A percentile compares a stretch with the other conserved stretches of the same genome.
Evolutionary conservation across 2,113 vertebrate genomes (phyloP).

Genomic region (Hyperopisus bebe): DNA sequence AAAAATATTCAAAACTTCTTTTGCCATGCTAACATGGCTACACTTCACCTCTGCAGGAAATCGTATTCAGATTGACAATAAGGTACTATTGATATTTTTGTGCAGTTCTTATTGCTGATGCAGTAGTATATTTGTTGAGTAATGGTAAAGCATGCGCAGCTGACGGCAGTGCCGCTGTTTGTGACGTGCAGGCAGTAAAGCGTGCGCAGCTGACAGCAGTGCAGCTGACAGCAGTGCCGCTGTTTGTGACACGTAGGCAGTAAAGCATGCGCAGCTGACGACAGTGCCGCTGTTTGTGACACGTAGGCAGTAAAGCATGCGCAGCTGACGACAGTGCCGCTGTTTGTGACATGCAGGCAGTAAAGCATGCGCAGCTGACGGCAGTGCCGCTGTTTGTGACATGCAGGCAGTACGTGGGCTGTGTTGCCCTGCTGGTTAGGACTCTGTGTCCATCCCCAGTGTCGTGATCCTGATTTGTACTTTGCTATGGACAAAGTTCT

Average conservation of each 20-base stretch:
- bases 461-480: background rate
- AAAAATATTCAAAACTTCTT: background rate
- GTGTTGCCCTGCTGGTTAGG: background rate
- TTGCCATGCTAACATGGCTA: background rate
- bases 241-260: too few species aligned
- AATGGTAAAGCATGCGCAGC: background rate
- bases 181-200: background rate
- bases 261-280: too few species aligned
- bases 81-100: background rate
- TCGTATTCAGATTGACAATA: background rate
- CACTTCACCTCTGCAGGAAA: background rate
- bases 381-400: background rate
- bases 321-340: too few species aligned
- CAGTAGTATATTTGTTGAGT: background rate
- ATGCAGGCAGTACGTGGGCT: background rate
- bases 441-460: background rate
- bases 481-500: background rate
- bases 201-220: too few species aligned
- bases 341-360: too few species aligned
- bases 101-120: background rate
- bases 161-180: background rate
- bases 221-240: too few species aligned
- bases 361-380: too few species aligned
- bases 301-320: too few species aligned
- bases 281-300: too few species aligned